Percentiles rank a stretch among this genome's conserved stretches.
These are phyloP conservation scores for Parnassius apollo DNA, from an alignment of 2,888 invertebrate species.

Conservation along the genomic window DNA sequence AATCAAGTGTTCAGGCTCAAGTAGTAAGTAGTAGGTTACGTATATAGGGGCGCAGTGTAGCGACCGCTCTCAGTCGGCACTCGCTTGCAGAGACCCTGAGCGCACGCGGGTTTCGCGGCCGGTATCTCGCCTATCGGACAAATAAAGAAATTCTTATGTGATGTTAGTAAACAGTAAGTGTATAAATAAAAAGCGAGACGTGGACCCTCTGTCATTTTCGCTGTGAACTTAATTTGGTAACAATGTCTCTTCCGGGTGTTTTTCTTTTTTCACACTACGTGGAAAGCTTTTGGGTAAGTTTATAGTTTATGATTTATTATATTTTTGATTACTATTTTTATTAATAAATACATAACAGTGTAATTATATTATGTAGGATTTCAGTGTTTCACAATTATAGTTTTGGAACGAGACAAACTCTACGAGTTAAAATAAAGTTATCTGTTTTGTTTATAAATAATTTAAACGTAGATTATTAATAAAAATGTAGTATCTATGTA, in stretches of 20 bases:
- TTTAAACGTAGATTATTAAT: conserved; percentile 7
- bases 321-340: background rate
- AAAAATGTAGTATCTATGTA: background rate
- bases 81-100: conserved; percentile 45
- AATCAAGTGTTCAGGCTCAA: conserved; percentile 68
- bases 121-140: conserved; percentile 34
- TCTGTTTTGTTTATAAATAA: conserved; percentile 10
- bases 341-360: background rate
- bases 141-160: conserved; percentile 63
- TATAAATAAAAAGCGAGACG: conserved; percentile 65
- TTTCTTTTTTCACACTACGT: conserved; percentile 70
- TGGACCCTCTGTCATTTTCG: conserved; percentile 57
- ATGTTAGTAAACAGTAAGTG: conserved; percentile 78
- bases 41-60: conserved; percentile 70
- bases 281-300: conserved; percentile 76
- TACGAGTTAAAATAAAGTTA: conserved; percentile 1
- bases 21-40: conserved; percentile 60
- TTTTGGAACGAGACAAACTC: background rate
- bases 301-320: conserved; percentile 7
- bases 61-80: conserved; percentile 56
- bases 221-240: conserved; percentile 57
- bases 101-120: conserved; percentile 39
- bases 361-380: too few relatives aligned
- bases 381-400: background rate
- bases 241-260: conserved; percentile 72